Percentiles rank a stretch among this genome's conserved stretches.
phyloP scores from a whole-genome alignment of 1,140 invertebrate species.

The Neomicropteryx cornuta region DNA sequence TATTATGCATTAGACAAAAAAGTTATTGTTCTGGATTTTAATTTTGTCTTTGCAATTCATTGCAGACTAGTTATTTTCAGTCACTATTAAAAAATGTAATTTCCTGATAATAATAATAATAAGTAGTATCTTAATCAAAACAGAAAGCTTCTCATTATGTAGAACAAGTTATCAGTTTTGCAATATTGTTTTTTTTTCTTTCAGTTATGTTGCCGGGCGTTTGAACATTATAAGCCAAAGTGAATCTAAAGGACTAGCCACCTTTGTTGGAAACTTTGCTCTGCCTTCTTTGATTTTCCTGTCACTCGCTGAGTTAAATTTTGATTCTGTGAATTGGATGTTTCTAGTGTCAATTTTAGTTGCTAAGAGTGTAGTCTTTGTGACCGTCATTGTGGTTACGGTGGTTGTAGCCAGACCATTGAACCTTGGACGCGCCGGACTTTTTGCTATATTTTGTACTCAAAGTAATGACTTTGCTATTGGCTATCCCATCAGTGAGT shows the following conservation, averaged over 20 bases:
- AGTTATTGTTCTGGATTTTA: no score
- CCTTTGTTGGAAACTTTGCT: slow-evolving; percentile 88
- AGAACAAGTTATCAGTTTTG: background rate
- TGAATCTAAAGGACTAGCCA: slow-evolving; percentile 85
- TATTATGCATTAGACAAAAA: no score
- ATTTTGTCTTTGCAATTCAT: no score
- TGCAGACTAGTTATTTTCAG: no score
- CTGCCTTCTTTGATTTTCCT: slow-evolving; percentile 87
- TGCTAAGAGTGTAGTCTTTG: slow-evolving; percentile 79
- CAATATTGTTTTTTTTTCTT: slow-evolving; percentile 26
- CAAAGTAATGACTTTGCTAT: slow-evolving; percentile 98
- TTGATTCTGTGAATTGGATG: slow-evolving; percentile 77
- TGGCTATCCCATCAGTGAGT: slow-evolving; percentile 89
- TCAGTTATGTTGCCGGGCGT: slow-evolving; percentile 81
- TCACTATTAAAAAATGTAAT: background rate
- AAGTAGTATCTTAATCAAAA: background rate
- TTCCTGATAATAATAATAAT: background rate
- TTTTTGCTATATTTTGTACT: slow-evolving; percentile 92
- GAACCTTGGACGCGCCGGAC: slow-evolving; percentile 73
- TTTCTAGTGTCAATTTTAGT: slow-evolving; percentile 79
- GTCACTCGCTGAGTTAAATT: slow-evolving; percentile 76
- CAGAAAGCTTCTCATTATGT: background rate
- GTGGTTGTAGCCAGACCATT: slow-evolving; percentile 66
- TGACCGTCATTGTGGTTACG: slow-evolving; percentile 68
- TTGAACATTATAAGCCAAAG: slow-evolving; percentile 70